phyloP scores from a whole-genome alignment of 1,140 invertebrate species.

The Aphelenchoides fujianensis region DNA sequence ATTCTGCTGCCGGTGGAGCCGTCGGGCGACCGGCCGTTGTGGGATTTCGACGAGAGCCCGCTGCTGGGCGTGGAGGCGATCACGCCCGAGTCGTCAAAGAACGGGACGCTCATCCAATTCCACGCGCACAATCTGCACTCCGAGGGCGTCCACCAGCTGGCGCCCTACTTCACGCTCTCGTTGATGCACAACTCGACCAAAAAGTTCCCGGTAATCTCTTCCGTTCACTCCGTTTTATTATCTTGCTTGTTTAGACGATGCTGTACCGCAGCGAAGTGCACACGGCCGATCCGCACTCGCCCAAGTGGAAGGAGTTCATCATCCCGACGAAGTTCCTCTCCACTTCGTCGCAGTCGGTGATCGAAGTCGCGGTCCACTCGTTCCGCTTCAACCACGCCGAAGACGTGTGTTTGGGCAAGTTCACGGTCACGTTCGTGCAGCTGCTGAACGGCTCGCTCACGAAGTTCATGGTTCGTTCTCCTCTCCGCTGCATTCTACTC shows the following conservation, averaged over 20 bases:
- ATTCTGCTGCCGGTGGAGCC: conserved; percentile 9
- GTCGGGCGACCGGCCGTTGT: neutral
- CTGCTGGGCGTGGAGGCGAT: conserved; percentile 12
- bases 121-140: conserved; percentile 29
- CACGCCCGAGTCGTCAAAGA: conserved; percentile 2
- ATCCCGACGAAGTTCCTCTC: conserved; percentile 47
- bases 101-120: conserved; percentile 40
- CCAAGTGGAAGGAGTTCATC: conserved; percentile 42
- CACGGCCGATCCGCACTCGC: conserved; percentile 24
- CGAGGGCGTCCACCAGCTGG: conserved; percentile 25
- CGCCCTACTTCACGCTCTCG: conserved; percentile 42
- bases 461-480: conserved; percentile 44
- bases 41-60: neutral
- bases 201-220: conserved; percentile 33
- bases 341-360: conserved; percentile 40
- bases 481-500: neutral
- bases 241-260: conserved; percentile 47
- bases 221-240: conserved; percentile 6
- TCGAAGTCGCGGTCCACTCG: conserved; percentile 43
- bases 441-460: conserved; percentile 34
- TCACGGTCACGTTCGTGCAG: conserved; percentile 45
- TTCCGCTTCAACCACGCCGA: conserved; percentile 39
- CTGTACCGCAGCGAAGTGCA: conserved; percentile 44
- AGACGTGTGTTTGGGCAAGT: conserved; percentile 41
- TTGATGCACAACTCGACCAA: conserved; percentile 34